Evolutionary conservation across 2,888 invertebrate genomes (phyloP).

Genomic region (Aleiodes leptofemur): DNA sequence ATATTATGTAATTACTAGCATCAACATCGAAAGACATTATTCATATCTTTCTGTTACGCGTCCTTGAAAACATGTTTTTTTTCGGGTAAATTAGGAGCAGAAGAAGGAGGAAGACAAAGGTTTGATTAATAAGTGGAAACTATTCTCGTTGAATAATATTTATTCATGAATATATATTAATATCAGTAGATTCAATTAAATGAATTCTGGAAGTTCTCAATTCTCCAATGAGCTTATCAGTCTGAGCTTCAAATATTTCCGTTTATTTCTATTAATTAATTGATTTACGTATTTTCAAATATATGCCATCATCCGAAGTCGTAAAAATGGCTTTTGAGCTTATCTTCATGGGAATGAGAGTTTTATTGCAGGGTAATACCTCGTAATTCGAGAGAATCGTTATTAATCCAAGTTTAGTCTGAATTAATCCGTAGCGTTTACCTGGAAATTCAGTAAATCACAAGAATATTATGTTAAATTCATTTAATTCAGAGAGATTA

Average conservation of each 20-base stretch:
- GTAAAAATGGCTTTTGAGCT: slow-evolving; percentile 58
- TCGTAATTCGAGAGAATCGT: slow-evolving; percentile 64
- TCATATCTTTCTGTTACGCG: too few relatives aligned
- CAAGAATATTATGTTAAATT: background rate
- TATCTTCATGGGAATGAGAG: slow-evolving; percentile 59
- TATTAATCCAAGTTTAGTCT: slow-evolving; percentile 63
- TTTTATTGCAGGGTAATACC: slow-evolving; percentile 59
- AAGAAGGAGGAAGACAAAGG: too few relatives aligned
- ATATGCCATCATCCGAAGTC: slow-evolving; percentile 56
- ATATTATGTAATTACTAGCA: too few relatives aligned
- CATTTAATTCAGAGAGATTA: background rate
- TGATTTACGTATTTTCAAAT: slow-evolving; percentile 55
- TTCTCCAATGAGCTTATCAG: too few relatives aligned
- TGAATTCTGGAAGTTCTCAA: too few relatives aligned
- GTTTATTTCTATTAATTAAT: background rate
- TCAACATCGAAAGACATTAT: too few relatives aligned
- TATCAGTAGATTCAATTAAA: too few relatives aligned
- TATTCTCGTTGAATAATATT: background rate
- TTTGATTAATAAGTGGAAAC: too few relatives aligned
- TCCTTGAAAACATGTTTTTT: too few relatives aligned
- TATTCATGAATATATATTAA: background rate
- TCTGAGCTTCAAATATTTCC: too few relatives aligned
- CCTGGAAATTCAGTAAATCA: slow-evolving; percentile 56
- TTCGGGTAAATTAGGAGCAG: too few relatives aligned
- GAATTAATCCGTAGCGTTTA: slow-evolving; percentile 64